Evolutionary conservation across 2,888 invertebrate genomes (phyloP), one percentile per base, ranked within the genome.

Genomic region (Seladonia tumulorum): DNA sequence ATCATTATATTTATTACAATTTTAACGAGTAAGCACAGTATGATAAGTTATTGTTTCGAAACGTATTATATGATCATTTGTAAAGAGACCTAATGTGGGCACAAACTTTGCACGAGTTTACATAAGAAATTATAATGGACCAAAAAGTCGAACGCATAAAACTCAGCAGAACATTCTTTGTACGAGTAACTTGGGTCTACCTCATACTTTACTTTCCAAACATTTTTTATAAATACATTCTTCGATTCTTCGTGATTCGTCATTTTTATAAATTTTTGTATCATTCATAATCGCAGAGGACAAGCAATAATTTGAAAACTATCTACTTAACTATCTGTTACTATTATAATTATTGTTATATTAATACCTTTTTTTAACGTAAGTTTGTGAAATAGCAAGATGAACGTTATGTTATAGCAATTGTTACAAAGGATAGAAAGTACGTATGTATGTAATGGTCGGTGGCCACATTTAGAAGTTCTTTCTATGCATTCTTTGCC

Each of bases 81-180:
- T 86, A 85, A 88, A 88, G 86, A 86, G 42, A 90, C 85, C 77
- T 47, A 79, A 79, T 87, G 79, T 86, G 88, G 91, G 91, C 91
- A 92, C 92, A 93, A 92, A 91, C 81, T 76, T 88, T 88, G 82
- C 81, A 89, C 79, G 81, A 85, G 73, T 88, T 78, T 88, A 76
- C 79, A 81, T 60, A 79, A 66, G 45, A 83, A 81, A 79, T 60
- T 82, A 83, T 71, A 82, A 88, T 85, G 91, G 92, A 93, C 90
- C 90, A 93, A 91, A 53, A 83, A 90, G 82, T 73, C 57, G 84
- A 79, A 88, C 83, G 86, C 88, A 90, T 88, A 87, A 74, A 81
- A 86, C 49, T 87, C 79, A 82, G 68, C 77, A 85, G 83, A 81
- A 85, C 89, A 86, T 89, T 90, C 76, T 81, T 91, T 81, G 81